Base-by-base conservation (phyloP, 1,140 invertebrate species). In the Pseudomyrmex sp. region DNA sequence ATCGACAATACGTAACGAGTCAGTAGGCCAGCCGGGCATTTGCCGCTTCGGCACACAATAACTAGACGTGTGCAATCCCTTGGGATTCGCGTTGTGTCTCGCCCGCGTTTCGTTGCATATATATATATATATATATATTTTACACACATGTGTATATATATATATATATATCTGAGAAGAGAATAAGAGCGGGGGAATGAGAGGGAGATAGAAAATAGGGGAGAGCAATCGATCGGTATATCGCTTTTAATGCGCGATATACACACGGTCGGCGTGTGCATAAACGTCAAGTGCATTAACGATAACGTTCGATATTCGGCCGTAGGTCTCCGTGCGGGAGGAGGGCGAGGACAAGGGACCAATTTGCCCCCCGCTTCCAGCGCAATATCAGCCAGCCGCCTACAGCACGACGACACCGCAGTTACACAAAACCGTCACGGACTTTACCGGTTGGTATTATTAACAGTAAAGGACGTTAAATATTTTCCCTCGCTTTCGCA, bases 321-420 rank as follows among this genome's bases (percentile, higher is more conserved):
- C 76, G 76, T 90, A 94, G 93, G 92, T 94, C 88, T 93, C 93
- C 83, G 91, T 93, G 86, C 89, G 93, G 80, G 83, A 88, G 65
- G 86, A 87, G 58, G 76, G 77, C 59, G 89, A 83, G 86, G 91
- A 94, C 91, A 94, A 94, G 92, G 93, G 93, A 91, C 93, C 93
- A 92, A 94, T 94, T 92, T 94, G 93, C 90, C 93, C 93, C 54
- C 93, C 93, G 62, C 90, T 93, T 85, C 93, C 93, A 74, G 87
- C 91, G 68, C 93, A 93, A 86, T 94, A 94, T 77, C 93, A 94
- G 79, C 91, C 91, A 62, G 90, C 91, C 75, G 83, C 89, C 80
- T 93, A 93, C 85, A 86, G 84, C 80, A 93, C 91, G 65, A 93
- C 93, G 65, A 93, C 91, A 73, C 93, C 93, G 62, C 93, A 93